phyloP scores from a whole-genome alignment of 2,888 invertebrate genomes.

The Tricholauxania praeusta region DNA sequence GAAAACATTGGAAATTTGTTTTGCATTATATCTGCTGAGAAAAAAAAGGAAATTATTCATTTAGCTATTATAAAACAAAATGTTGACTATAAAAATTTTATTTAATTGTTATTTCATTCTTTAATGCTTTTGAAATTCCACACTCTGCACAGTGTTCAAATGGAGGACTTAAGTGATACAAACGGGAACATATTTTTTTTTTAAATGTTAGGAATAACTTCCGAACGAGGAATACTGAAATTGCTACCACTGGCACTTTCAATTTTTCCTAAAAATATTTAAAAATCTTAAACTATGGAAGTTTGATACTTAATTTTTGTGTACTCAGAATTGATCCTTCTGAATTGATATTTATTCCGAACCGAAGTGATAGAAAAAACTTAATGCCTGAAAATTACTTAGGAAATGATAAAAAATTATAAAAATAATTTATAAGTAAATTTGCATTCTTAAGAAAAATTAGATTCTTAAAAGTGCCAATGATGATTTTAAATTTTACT shows the following conservation, averaged over 20 bases:
- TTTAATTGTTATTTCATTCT: conserved; percentile 28
- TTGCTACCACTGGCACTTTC: too few species aligned
- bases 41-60: conserved; percentile 1
- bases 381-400: background rate
- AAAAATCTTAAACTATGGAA: background rate
- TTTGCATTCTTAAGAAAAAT: conserved; percentile 9
- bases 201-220: too few species aligned
- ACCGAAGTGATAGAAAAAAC: background rate
- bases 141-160: background rate
- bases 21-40: background rate
- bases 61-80: conserved; percentile 13
- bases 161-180: too few species aligned
- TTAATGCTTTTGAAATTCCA: background rate
- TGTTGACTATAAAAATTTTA: conserved; percentile 27
- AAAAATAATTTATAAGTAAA: conserved; percentile 1
- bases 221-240: too few species aligned
- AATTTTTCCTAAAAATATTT: background rate
- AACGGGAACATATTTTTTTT: too few species aligned
- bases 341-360: too few species aligned
- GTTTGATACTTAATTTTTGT: too few species aligned
- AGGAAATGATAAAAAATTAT: background rate
- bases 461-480: too few species aligned
- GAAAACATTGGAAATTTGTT: too few species aligned
- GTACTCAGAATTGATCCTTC: too few species aligned
- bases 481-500: too few species aligned